Evolutionary conservation across 2,113 vertebrate genomes (phyloP).

Genomic region (Brevimyrus niger): DNA sequence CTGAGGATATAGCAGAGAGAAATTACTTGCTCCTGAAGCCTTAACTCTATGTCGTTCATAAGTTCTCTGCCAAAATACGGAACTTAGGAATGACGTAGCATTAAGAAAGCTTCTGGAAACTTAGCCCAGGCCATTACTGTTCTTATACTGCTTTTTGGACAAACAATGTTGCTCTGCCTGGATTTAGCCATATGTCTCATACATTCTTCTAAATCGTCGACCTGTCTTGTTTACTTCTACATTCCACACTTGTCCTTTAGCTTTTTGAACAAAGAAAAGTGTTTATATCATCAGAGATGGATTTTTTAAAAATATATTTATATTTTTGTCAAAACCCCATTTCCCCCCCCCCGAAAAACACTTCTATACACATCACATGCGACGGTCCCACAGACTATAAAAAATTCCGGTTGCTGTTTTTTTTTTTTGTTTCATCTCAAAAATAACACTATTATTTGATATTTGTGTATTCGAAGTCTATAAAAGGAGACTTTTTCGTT

Average conservation of each 20-base stretch:
- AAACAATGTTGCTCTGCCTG: neutral
- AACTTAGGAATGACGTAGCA: no score
- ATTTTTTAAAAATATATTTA: neutral
- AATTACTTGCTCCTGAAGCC: neutral
- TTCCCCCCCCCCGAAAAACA: neutral
- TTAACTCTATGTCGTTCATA: no score
- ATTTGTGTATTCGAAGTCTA: neutral
- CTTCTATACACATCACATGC: neutral
- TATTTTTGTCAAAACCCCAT: neutral
- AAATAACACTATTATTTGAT: neutral
- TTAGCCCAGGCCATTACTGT: neutral
- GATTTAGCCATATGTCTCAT: neutral
- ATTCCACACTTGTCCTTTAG: neutral
- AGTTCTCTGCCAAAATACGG: no score
- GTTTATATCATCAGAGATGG: neutral
- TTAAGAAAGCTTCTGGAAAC: no score
- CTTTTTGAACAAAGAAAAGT: neutral
- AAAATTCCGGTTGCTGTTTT: neutral
- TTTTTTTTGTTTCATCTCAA: neutral
- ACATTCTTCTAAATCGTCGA: neutral
- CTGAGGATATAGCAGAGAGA: neutral
- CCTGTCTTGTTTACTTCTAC: neutral
- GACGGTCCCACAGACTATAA: neutral
- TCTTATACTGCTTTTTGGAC: neutral
- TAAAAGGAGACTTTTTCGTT: neutral